These are phyloP conservation scores for Caligus rogercresseyi DNA, from an alignment of 1,140 invertebrate genomes.

Conservation along the genomic window DNA sequence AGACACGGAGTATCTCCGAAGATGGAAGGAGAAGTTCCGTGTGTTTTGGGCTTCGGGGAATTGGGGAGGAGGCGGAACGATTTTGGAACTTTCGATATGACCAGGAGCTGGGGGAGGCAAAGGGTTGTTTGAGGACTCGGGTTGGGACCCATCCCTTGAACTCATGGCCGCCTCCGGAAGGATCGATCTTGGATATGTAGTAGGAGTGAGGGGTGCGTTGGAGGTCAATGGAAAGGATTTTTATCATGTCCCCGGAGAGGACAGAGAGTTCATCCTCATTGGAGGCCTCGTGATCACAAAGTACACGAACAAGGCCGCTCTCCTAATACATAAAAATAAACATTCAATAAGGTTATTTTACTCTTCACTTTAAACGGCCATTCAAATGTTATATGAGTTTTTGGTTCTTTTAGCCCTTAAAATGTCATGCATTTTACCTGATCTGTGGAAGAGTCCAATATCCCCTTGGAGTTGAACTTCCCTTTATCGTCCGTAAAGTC, in stretches of 20 bases:
- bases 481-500: conserved; percentile 11
- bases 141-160: background rate
- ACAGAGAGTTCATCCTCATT: background rate
- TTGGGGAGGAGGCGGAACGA: background rate
- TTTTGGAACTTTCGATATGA: background rate
- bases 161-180: background rate
- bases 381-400: too few species aligned
- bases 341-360: too few species aligned
- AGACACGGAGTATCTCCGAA: background rate
- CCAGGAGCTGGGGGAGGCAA: background rate
- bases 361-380: too few species aligned
- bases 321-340: background rate
- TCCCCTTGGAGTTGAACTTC: conserved; percentile 1
- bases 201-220: background rate
- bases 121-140: too few species aligned
- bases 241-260: background rate
- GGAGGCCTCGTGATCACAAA: background rate
- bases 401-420: too few species aligned
- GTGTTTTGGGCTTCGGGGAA: background rate
- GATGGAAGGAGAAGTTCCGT: background rate
- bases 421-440: too few species aligned
- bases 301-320: background rate
- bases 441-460: background rate
- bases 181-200: background rate
- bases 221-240: background rate